phyloP scores from a whole-genome alignment of 1,140 invertebrate species.

The Drosophila setifemur region DNA sequence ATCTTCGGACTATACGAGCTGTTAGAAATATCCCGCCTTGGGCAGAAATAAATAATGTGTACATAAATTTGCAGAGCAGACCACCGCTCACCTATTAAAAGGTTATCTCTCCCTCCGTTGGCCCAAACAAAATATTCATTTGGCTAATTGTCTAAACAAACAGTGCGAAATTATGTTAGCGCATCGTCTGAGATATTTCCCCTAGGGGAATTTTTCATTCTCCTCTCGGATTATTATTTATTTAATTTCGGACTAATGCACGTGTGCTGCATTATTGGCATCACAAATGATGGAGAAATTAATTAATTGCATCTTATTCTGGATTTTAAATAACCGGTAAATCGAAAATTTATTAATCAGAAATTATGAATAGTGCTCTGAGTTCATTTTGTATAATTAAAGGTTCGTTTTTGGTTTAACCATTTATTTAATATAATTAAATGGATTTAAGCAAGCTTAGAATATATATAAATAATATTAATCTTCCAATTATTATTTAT shows the following conservation, averaged over 20 bases:
- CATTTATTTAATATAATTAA: too few relatives aligned
- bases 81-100: conserved; percentile 49
- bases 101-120: conserved; percentile 28
- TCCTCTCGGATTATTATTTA: background rate
- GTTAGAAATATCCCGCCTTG: conserved; percentile 44
- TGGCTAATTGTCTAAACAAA: conserved; percentile 55
- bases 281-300: background rate
- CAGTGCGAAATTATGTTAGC: conserved; percentile 49
- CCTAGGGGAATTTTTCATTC: background rate
- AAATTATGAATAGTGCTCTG: too few relatives aligned
- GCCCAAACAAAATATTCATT: conserved; percentile 16
- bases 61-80: conserved; percentile 52
- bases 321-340: background rate
- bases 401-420: too few relatives aligned
- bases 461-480: too few relatives aligned
- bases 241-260: conserved; percentile 7
- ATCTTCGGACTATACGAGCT: conserved; percentile 44
- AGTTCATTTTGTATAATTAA: too few relatives aligned
- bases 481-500: too few relatives aligned
- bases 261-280: conserved; percentile 3
- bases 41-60: conserved; percentile 52
- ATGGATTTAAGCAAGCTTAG: too few relatives aligned
- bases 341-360: too few relatives aligned
- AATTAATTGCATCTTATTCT: too few relatives aligned
- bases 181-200: conserved; percentile 5